Evolutionary conservation across 2,888 invertebrate species (phyloP).

Genomic region (Drosophila siamana): DNA sequence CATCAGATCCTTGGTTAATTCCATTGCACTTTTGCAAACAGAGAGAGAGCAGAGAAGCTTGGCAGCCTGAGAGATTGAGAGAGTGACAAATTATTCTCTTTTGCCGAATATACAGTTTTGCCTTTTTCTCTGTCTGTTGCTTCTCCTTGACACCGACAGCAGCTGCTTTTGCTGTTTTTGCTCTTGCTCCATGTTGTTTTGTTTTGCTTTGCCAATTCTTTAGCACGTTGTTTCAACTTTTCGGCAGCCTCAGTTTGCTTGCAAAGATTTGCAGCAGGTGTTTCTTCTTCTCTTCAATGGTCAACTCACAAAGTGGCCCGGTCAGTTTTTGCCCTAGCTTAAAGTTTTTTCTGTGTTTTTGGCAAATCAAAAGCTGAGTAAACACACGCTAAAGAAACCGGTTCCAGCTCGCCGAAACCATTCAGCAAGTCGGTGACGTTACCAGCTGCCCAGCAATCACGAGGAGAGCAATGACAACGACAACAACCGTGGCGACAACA

Average conservation of each 20-base stretch:
- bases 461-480: neutral
- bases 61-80: neutral
- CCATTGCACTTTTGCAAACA: neutral
- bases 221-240: slow-evolving; percentile 13
- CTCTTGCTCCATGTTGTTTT: slow-evolving; percentile 21
- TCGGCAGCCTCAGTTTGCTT: slow-evolving; percentile 12
- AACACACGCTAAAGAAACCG: slow-evolving; percentile 47
- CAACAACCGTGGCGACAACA: slow-evolving; percentile 1
- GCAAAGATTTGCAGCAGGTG: slow-evolving; percentile 56
- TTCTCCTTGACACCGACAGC: slow-evolving; percentile 2
- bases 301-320: slow-evolving; percentile 34
- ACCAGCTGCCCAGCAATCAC: slow-evolving; percentile 42
- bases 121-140: neutral
- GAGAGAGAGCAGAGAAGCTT: neutral
- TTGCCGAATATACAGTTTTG: neutral
- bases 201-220: slow-evolving; percentile 1
- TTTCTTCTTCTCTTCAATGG: slow-evolving; percentile 33
- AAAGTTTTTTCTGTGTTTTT: slow-evolving; percentile 21
- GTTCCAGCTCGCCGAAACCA: slow-evolving; percentile 39
- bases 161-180: slow-evolving; percentile 13
- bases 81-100: neutral
- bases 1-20: neutral
- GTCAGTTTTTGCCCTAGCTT: slow-evolving; percentile 48
- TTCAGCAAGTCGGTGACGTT: slow-evolving; percentile 47
- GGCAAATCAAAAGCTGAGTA: slow-evolving; percentile 37